phyloP scores from a whole-genome alignment of 1,140 invertebrate genomes.

The Apis laboriosa region DNA sequence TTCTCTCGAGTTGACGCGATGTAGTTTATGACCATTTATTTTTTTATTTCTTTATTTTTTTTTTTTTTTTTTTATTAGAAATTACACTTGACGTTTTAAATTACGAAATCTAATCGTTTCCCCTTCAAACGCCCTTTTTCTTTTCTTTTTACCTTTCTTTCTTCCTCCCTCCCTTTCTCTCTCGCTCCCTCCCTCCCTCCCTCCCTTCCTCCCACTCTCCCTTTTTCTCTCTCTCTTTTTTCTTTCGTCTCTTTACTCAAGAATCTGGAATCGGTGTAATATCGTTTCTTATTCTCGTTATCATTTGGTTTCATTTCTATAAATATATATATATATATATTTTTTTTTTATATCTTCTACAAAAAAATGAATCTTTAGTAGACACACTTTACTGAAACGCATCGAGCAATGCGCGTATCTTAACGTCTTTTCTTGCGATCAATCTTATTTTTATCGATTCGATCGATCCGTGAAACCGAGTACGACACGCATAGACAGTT shows the following conservation, averaged over 20 bases:
- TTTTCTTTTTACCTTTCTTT: no score
- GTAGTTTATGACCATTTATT: not conserved
- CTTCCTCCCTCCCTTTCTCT: no score
- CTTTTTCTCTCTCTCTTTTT: not conserved
- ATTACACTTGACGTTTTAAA: no score
- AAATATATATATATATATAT: no score
- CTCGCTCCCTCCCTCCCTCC: no score
- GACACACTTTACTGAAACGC: not conserved
- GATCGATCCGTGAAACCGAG: not conserved
- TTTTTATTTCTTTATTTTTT: not conserved
- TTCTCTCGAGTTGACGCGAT: not conserved
- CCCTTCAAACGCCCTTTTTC: no score
- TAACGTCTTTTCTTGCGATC: not conserved
- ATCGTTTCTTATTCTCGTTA: not conserved
- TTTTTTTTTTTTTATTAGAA: no score
- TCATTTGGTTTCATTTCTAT: not conserved
- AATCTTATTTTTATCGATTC: not conserved
- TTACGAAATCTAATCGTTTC: no score
- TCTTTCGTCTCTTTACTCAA: not conserved
- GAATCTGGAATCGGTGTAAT: not conserved
- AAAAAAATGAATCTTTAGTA: not conserved
- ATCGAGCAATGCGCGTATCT: not conserved
- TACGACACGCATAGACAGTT: not conserved
- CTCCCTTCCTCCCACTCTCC: no score
- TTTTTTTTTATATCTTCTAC: not conserved